Evolutionary conservation across 2,113 vertebrate species (phyloP).

Genomic region (human): GRCh38 chr7:76655001-76655500

Average conservation of each 20-base stretch:
- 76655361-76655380: background rate
- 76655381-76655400: constrained; percentile 50
- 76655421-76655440: constrained; percentile 39
- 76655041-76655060: constrained; percentile 68
- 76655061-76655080: constrained; percentile 75
- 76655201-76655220: constrained; percentile 32
- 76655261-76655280: constrained; percentile 24
- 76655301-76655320: background rate
- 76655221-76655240: constrained; percentile 28
- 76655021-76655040: background rate
- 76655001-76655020: background rate
- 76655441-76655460: constrained; percentile 44
- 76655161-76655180: constrained; percentile 66
- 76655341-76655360: background rate
- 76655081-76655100: constrained; percentile 71
- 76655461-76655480: constrained; percentile 46
- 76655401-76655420: background rate
- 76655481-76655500: constrained; percentile 58
- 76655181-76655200: constrained; percentile 67
- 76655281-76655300: constrained; percentile 52
- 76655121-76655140: constrained; percentile 63
- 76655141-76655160: constrained; percentile 25
- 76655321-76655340: background rate
- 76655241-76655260: constrained; percentile 19
- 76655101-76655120: constrained; percentile 70